Conservation (phyloP, 2,113 vertebrate genomes). For the Athene cunicularia region DNA sequence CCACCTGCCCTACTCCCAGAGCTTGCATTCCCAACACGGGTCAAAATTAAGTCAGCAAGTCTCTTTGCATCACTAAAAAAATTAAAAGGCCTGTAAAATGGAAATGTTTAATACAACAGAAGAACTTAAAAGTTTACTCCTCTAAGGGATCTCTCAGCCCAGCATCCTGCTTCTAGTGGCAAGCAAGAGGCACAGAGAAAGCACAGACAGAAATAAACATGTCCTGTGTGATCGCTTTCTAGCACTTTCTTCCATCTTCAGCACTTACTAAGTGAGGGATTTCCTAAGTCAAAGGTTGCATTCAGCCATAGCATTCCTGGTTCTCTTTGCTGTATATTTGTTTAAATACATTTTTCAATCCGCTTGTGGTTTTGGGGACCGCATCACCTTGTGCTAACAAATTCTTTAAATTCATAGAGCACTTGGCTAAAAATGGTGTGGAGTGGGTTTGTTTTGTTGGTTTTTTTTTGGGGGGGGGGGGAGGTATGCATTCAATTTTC, state of each 20-base stretch:
- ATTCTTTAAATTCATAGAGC: not conserved
- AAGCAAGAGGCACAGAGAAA: not conserved
- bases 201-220: not conserved
- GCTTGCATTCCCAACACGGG: not conserved
- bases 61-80: not conserved
- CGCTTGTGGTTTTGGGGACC: not conserved
- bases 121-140: not conserved
- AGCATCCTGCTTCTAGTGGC: not conserved
- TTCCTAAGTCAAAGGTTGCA: not conserved
- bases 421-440: not conserved
- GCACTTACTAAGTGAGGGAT: not conserved
- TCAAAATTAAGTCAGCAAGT: not conserved
- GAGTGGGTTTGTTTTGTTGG: too few relatives aligned
- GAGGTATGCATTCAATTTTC: not conserved
- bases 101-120: not conserved
- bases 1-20: rapidly evolving
- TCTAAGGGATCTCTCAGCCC: too few relatives aligned
- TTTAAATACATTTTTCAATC: not conserved
- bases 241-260: not conserved
- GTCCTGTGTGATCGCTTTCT: not conserved
- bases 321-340: not conserved
- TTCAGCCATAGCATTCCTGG: not conserved
- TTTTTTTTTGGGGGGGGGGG: too few relatives aligned
- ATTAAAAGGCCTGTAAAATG: not conserved
- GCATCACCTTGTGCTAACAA: not conserved